These are phyloP conservation scores for Rissa tridactyla DNA, from an alignment of 2,113 vertebrate species.

Conservation along the genomic window DNA sequence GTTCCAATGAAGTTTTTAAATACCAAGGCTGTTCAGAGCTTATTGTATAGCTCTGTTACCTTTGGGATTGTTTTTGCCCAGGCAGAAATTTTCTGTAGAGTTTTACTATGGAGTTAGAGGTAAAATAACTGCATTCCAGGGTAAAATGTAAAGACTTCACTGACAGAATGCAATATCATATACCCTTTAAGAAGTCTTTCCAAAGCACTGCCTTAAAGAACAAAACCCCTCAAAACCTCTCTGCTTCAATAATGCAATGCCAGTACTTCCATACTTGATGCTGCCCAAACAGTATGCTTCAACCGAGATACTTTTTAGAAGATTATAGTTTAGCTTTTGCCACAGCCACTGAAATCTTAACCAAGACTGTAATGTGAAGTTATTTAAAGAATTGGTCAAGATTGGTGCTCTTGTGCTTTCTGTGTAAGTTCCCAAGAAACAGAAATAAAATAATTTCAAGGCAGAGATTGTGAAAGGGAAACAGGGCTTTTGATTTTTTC, in stretches of 20 bases:
- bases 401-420: not conserved
- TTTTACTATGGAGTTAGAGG: not conserved
- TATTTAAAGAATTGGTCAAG: not conserved
- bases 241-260: not conserved
- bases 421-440: not conserved
- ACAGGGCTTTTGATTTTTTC: not conserved
- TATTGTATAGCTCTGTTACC: not conserved
- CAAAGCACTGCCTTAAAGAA: not conserved
- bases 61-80: not conserved
- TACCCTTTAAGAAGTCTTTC: not conserved
- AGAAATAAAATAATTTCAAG: no score
- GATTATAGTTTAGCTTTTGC: not conserved
- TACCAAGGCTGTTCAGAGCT: not conserved
- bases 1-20: not conserved
- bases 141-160: not conserved
- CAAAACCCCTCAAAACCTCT: no score
- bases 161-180: not conserved
- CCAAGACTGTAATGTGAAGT: not conserved
- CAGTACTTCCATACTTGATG: not conserved
- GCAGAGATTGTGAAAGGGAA: not conserved
- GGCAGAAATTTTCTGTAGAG: not conserved
- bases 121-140: not conserved
- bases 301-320: not conserved
- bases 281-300: not conserved
- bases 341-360: not conserved